Evolutionary conservation across 2,113 vertebrate species (phyloP).

Genomic region (Psettodes erumei): DNA sequence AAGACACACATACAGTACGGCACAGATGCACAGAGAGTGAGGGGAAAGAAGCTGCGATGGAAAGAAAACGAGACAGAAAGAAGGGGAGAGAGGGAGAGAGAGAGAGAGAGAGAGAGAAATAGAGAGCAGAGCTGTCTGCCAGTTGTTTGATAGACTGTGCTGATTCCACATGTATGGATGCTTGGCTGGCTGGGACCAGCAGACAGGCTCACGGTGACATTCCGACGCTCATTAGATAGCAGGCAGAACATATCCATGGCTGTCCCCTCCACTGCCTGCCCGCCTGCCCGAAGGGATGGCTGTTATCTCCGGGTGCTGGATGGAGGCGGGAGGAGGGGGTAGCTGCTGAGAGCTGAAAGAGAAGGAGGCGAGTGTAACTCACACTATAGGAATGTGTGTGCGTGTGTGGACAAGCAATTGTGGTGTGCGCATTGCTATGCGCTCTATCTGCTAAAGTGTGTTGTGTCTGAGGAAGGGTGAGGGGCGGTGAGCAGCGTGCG

Average conservation of each 20-base stretch:
- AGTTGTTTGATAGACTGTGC: conserved; percentile 67
- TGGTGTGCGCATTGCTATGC: neutral
- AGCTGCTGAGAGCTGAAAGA: conserved; percentile 47
- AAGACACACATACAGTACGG: conserved; percentile 32
- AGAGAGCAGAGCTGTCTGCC: conserved; percentile 58
- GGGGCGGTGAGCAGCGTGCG: conserved; percentile 13
- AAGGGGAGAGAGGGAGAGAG: conserved; percentile 10
- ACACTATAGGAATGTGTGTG: conserved; percentile 26
- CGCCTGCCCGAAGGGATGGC: conserved; percentile 55
- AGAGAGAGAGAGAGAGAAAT: conserved; percentile 15
- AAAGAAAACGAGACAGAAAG: conserved; percentile 17
- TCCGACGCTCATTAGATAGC: conserved; percentile 78
- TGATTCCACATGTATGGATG: conserved; percentile 69
- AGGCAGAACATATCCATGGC: conserved; percentile 72
- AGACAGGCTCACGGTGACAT: conserved; percentile 73
- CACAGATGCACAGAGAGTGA: conserved; percentile 37
- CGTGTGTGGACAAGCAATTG: conserved; percentile 13
- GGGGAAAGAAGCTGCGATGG: conserved; percentile 2
- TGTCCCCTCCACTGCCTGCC: conserved; percentile 59
- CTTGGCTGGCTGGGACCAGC: conserved; percentile 67
- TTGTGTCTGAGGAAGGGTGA: conserved; percentile 23
- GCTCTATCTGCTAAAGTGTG: conserved; percentile 15
- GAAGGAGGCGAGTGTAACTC: conserved; percentile 27
- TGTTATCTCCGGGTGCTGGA: conserved; percentile 60
- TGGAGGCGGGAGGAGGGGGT: conserved; percentile 44